Base-by-base conservation (phyloP, 2,888 invertebrate genomes). In the Axea sp. region DNA sequence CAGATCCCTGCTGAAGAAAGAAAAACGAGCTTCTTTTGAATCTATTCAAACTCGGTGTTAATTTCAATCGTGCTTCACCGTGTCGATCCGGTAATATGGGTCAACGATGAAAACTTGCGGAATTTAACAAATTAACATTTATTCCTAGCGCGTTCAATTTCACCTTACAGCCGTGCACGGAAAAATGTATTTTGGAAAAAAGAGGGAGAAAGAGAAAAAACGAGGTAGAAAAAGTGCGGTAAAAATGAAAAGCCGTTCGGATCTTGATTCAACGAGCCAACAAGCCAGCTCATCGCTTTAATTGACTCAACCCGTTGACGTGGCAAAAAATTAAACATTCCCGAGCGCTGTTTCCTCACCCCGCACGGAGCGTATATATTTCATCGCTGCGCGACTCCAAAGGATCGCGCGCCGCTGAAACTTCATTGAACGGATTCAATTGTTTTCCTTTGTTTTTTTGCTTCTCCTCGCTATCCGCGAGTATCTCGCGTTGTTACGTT, bases 401-500 rank as follows among this genome's bases (percentile, higher is more conserved):
- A 41, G 41, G 41, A 31, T 22, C 9, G 41, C 53, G 17, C 28
- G 43, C 45, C 35, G 65, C 39, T 65, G 19, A 43, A 65, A 55
- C 55, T 55, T 65, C 65, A 37, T 30, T 30, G 26, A 35, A 53
- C 22, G 11, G 28, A 55, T 65, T 55, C 55, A 19, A 65, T 65
- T 65, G 65, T 65, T 65, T 55, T 43, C n/a, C 39, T 1, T n/a
- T n/a, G n/a, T n/a, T n/a, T n/a, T n/a, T n/a, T n/a, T n/a, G n/a
- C n/a, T n/a, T n/a, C n/a, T n/a, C n/a, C n/a, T n/a, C n/a, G n/a
- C n/a, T 35, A 30, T 14, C 31, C 41, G 12, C 49, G 45, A 59
- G 60, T 69, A 69, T 37, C 37, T 47, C 60, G 33, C 69, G 39
- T 51, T 60, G 69, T 69, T 60, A 53, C 47, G 47, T 55, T 55